Base-by-base conservation (phyloP, 2,888 invertebrate genomes). In the Electrophaes corylata region DNA sequence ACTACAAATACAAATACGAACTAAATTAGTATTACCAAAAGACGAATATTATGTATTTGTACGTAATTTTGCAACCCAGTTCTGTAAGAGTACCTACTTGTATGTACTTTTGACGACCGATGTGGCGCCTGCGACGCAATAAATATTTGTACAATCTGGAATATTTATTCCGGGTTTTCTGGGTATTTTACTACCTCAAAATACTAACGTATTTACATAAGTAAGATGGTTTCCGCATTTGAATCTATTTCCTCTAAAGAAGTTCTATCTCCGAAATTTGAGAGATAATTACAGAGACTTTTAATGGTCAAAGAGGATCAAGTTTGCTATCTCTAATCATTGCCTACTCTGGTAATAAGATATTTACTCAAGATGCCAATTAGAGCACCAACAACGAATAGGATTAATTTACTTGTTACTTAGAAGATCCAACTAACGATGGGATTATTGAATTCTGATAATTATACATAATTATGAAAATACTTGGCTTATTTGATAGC, bases 321-420 rank as follows among this genome's bases (percentile, higher is more conserved):
- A 37, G 18, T 35, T 23, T 16, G 5, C 31, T 16, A 40, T 40
- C 37, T 37, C 37, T 37, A 37, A 37, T 20, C 20, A 20, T 37
- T 37, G 16, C 37, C 37, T 37, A 16, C 16, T 16, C 2, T 14
- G 6, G 44, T 29, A 52, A 52, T 52, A 45, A 39, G 44, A 52
- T 40, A 50, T 50, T 43, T 4, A 44, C 43, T 60, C 39, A 71
- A 68, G 72, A 73, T 69, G 65, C 76, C 74, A 77, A 76, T 76
- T 74, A 76, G 61, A 53, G 58, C 63, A 45, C 53, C 55, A 56
- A 47, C 44, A 39, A 11, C 14, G 60, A 60, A 67, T 66, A 58
- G 65, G 66, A 70, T 76, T 73, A 71, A 71, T 71, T 70, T 65
- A 61, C 65, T 72, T 62, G 69, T 65, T 64, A 57, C 40, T 50